Base-by-base conservation (phyloP, 1,140 invertebrate genomes). In the Trissolcus basalis region DNA sequence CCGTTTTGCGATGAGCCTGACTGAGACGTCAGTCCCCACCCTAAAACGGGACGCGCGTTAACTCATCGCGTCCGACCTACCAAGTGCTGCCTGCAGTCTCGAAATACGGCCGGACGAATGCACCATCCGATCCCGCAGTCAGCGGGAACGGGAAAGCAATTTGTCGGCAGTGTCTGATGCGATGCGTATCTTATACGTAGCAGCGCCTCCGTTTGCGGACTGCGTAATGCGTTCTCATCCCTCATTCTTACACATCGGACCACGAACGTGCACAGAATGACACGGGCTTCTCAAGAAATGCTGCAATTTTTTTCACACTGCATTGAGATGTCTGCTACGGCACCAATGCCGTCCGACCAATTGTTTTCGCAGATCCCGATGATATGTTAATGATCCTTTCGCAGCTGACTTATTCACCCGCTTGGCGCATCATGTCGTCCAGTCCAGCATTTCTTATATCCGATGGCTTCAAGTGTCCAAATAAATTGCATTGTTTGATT, bases 21-120 rank as follows among this genome's bases (percentile, higher is more conserved):
- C 82, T 84, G 80, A 86, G 84, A 85, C 79, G 79, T 86, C 84
- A 85, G 80, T 73, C 78, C 80, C 80, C 80, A 77, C 78, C 79
- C 79, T 50, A 45, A 56, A 56, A 43, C 47, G 56, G 64, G 58
- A 64, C 64, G 59, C 61, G 75, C 75, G 80, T 82, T 79, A 80
- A 75, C 79, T 77, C 19, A 27, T 27, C 67, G 61, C 69, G 74
- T 77, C 73, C 80, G 68, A 77, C 78, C 79, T 76, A 78, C 64
- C 65, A 51, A 53, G 32, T 13, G 14, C 19, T 19, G 59, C 47
- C 59, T 47, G 35, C 41, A 32, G 68, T 41, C 68, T 56, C 36
- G 36, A 49, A 41, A 36, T 72, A 70, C 73, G 61, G 43, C 74
- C 69, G 71, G 79, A 81, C 67, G 70, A 75, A 76, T 53, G 67